Percentiles rank a stretch among this genome's conserved stretches.
phyloP scores from a whole-genome alignment of 92 coral and sea anemone species.

The Blastomussa wellsi region DNA sequence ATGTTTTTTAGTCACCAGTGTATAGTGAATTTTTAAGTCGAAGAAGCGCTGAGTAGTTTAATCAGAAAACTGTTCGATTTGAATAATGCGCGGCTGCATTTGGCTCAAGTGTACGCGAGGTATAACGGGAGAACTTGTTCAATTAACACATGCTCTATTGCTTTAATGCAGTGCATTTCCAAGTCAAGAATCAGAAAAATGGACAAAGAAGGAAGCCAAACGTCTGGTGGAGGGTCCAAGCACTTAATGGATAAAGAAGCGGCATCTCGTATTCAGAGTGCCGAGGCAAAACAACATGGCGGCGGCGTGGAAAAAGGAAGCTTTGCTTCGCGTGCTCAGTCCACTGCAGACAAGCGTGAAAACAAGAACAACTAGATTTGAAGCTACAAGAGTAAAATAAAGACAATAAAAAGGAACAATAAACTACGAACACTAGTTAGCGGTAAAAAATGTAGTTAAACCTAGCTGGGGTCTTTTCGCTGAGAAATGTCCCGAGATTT shows the following conservation, averaged over 20 bases:
- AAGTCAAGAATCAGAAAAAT: not conserved
- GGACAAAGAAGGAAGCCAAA: slow-evolving; percentile 15
- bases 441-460: no score
- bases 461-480: no score
- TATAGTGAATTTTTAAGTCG: no score
- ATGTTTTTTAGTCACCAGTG: no score
- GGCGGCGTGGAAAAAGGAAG: slow-evolving; percentile 28
- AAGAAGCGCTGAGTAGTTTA: no score
- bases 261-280: slow-evolving; percentile 35
- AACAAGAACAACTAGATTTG: slow-evolving; percentile 5
- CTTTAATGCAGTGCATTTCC: not conserved
- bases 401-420: not conserved
- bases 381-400: not conserved
- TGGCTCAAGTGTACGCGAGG: no score
- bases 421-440: not conserved
- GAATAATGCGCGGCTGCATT: no score
- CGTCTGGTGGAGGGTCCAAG: slow-evolving; percentile 16
- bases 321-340: slow-evolving; percentile 38
- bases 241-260: slow-evolving; percentile 22
- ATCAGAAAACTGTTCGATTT: no score
- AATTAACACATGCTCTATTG: not conserved
- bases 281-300: slow-evolving; percentile 35
- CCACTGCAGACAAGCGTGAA: slow-evolving; percentile 37
- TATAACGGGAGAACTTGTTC: no score
- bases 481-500: no score